These are phyloP conservation scores for Spinus pinus DNA, from an alignment of 2,797 vertebrate genomes.

Conservation along the genomic window DNA sequence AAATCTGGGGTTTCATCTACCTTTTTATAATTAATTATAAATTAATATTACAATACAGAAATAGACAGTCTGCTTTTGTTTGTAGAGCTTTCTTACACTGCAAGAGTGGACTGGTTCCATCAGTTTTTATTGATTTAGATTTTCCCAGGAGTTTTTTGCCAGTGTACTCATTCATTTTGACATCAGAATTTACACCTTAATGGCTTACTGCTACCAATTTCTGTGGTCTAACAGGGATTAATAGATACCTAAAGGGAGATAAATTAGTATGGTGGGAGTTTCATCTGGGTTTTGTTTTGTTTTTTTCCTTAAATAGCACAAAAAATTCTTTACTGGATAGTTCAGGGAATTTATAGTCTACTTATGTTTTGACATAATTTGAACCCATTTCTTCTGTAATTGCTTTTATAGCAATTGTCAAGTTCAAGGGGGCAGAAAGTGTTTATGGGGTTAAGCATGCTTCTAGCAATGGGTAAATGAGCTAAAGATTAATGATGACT, in stretches of 20 bases:
- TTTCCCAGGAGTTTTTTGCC: neutral
- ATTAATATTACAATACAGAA: neutral
- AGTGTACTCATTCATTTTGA: neutral
- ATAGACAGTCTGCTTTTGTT: neutral
- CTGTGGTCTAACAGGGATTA: neutral
- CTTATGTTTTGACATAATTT: neutral
- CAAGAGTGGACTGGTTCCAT: neutral
- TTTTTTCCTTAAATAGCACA: neutral
- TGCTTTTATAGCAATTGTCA: neutral
- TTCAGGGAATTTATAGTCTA: neutral
- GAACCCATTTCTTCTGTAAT: neutral
- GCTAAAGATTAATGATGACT: neutral
- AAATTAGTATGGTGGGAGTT: neutral
- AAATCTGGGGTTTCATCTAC: neutral
- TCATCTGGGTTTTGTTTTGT: fast-evolving
- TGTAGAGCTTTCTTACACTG: neutral
- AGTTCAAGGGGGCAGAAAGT: neutral
- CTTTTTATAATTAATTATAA: neutral
- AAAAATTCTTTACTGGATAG: neutral
- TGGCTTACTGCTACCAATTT: neutral
- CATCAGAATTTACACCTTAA: neutral
- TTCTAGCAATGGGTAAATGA: neutral
- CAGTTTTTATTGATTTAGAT: neutral
- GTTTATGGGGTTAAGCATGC: neutral
- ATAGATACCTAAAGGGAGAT: neutral